Evolutionary conservation across 2,113 vertebrate species (phyloP).

Genomic region (Scartelaos histophorus): DNA sequence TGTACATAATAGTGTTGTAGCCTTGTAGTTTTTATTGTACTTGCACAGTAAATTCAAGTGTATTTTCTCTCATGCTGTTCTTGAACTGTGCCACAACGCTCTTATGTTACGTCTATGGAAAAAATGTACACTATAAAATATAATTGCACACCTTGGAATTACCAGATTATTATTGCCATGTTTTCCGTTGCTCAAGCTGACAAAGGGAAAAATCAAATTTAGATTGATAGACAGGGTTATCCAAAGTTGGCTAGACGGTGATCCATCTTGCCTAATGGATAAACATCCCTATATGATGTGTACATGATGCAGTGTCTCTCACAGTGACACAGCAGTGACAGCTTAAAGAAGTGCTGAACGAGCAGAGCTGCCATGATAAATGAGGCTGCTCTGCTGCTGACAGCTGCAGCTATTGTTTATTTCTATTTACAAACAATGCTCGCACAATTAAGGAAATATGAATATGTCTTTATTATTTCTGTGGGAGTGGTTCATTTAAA

Average conservation of each 20-base stretch:
- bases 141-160: not conserved
- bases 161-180: not conserved
- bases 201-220: not conserved
- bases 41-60: too few species aligned
- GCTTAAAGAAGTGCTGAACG: conserved; percentile 17
- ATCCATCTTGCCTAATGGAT: conserved; percentile 9
- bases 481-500: not conserved
- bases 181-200: not conserved
- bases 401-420: conserved; percentile 29
- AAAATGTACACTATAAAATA: not conserved
- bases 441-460: not conserved
- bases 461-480: not conserved
- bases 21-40: too few species aligned
- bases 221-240: not conserved
- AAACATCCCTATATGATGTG: not conserved
- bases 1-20: too few species aligned
- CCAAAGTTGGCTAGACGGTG: conserved; percentile 10
- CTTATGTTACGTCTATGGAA: not conserved
- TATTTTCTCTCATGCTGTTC: too few species aligned
- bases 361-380: conserved; percentile 31
- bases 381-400: conserved; percentile 24
- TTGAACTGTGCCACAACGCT: too few species aligned
- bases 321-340: conserved; percentile 34
- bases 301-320: conserved; percentile 16
- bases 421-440: not conserved